Percentiles rank a stretch among this genome's conserved stretches.
phyloP scores from a whole-genome alignment of 2,888 invertebrate genomes.

The Hypomecis atomaria region DNA sequence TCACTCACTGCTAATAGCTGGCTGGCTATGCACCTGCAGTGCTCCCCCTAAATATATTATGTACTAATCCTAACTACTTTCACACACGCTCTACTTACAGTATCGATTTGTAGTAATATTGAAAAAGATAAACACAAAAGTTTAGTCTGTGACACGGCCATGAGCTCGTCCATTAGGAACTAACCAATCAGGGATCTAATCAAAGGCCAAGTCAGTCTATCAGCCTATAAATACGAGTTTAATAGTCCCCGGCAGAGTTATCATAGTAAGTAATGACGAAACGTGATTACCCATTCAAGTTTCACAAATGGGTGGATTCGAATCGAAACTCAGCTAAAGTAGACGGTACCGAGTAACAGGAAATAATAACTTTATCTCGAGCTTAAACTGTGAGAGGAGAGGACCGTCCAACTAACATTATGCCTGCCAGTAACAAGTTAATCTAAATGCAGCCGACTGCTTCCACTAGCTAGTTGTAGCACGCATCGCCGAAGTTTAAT shows the following conservation, averaged over 20 bases:
- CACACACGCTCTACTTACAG: not conserved
- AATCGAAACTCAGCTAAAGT: constrained; percentile 80
- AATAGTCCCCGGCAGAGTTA: constrained; percentile 69
- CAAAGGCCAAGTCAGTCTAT: constrained; percentile 48
- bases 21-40: constrained; percentile 67
- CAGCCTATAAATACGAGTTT: constrained; percentile 68
- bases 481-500: constrained; percentile 79
- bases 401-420: constrained; percentile 81
- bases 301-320: constrained; percentile 75
- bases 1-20: constrained; percentile 75
- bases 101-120: not conserved
- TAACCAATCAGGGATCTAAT: constrained; percentile 34
- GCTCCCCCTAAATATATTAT: constrained; percentile 23
- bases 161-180: constrained; percentile 13
- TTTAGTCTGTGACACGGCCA: constrained; percentile 1
- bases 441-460: constrained; percentile 82
- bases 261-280: constrained; percentile 68
- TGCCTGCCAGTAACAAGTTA: constrained; percentile 84
- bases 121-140: constrained; percentile 6
- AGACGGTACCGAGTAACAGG: constrained; percentile 77
- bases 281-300: constrained; percentile 81
- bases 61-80: constrained; percentile 4
- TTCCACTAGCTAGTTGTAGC: constrained; percentile 68
- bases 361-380: constrained; percentile 82
- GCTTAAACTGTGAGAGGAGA: constrained; percentile 70